Evolutionary conservation across 2,888 invertebrate genomes (phyloP), one percentile per base, ranked within the genome.

Genomic region (Agrotis clavis): DNA sequence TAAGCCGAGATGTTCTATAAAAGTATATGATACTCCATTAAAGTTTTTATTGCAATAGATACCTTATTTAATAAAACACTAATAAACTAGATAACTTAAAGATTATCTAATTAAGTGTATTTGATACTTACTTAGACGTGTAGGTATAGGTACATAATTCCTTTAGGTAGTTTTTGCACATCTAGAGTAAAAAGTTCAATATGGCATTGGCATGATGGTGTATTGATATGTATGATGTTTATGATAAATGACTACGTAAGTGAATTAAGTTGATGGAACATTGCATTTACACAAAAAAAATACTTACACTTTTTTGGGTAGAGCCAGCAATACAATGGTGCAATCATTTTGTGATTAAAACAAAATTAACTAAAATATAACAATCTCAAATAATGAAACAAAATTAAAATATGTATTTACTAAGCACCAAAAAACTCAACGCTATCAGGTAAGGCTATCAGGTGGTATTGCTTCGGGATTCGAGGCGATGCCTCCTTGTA

Each of bases 261-360:
- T 50, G 50, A 57, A 18, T 66, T 57, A 41, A 9, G 11, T 57
- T 7, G 16, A 25, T 50, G 48, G 18, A n/a, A 45, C 14, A 41
- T 65, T 56, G n/a, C n/a, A n/a, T n/a, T n/a, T 13, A 48, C 9
- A 48, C n/a, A 41, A 74, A 53, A 25, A 5, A 35, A 41, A 41
- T 35, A 48, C 35, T 63, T 35, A n/a, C 74, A 71, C 71, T 45
- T 51, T 64, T 61, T 64, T 68, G 19, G 18, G 7, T 1, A 65
- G 19, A 48, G 71, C 48, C 25, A n/a, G 75, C 54, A 65, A 7
- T 7, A 19, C 4, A 30, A 47, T 14, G 6, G 9, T 41, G 41
- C 41, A 41, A 41, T 41, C 11, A 41, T 41, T 41, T 41, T 41
- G 41, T 41, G 41, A 41, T 41, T 41, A 30, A 30, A 30, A 30